These are phyloP conservation scores for Berghia stephanieae DNA, from an alignment of 1,140 invertebrate genomes.

Conservation along the genomic window DNA sequence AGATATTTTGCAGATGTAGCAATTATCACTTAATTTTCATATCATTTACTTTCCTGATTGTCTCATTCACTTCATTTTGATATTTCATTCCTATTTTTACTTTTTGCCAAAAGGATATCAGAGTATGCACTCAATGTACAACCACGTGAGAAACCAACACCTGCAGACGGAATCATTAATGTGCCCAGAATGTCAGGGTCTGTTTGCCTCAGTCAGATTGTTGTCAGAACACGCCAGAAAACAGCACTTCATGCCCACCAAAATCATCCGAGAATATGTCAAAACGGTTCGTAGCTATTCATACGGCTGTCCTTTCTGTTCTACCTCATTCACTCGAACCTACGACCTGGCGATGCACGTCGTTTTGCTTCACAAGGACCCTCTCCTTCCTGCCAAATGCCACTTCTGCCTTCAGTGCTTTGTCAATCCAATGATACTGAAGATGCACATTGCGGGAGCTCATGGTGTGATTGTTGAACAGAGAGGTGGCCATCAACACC, in stretches of 20 bases:
- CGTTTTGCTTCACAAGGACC: slow-evolving; percentile 18
- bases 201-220: slow-evolving; percentile 3
- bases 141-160: slow-evolving; percentile 27
- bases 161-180: slow-evolving; percentile 17
- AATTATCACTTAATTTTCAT: no score
- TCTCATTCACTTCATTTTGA: no score
- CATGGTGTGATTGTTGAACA: not conserved
- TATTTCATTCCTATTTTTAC: no score
- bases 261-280: slow-evolving; percentile 6
- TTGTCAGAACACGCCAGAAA: slow-evolving; percentile 26
- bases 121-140: slow-evolving; percentile 25
- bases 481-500: not conserved
- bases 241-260: not conserved
- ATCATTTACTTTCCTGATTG: no score
- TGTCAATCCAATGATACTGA: slow-evolving; percentile 21
- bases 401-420: slow-evolving; percentile 29
- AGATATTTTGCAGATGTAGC: no score
- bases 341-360: slow-evolving; percentile 30
- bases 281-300: not conserved
- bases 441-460: slow-evolving; percentile 24
- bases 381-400: slow-evolving; percentile 11
- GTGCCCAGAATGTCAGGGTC: slow-evolving; percentile 21
- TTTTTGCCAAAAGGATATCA: no score
- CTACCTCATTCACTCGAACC: slow-evolving; percentile 15
- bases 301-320: slow-evolving; percentile 32